A percentile compares a stretch with the other conserved stretches of the same genome.
phyloP scores from a whole-genome alignment of 2,113 vertebrate species.

The Cephalopterus ornatus region DNA sequence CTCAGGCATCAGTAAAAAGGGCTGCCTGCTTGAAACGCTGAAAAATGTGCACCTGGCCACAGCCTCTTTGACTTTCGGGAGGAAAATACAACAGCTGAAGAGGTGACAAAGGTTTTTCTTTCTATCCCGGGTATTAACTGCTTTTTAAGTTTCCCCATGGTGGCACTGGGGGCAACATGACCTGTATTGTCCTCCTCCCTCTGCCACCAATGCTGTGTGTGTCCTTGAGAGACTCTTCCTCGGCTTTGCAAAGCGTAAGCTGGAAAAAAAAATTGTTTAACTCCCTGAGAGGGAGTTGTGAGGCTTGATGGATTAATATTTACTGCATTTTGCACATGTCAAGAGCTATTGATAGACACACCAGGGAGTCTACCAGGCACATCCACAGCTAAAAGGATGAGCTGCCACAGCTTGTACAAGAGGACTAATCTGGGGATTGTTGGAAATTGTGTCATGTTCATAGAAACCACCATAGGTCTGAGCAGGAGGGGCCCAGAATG shows the following conservation, averaged over 20 bases:
- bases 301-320: conserved; percentile 29
- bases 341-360: background rate
- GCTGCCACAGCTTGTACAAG: background rate
- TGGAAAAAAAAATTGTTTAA: background rate
- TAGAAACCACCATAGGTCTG: background rate
- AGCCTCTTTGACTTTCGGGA: background rate
- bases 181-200: background rate
- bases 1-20: background rate
- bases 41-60: background rate
- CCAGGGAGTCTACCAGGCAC: background rate
- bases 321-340: conserved; percentile 1
- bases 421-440: background rate
- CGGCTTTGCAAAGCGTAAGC: background rate
- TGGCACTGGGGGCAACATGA: background rate
- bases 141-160: background rate
- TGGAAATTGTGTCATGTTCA: background rate
- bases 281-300: background rate
- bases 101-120: background rate
- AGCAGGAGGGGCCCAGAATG: background rate
- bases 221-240: background rate
- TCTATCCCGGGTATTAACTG: background rate
- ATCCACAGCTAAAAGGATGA: background rate
- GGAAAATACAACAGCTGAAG: background rate
- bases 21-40: background rate
- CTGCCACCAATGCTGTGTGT: fast-evolving